Base-by-base conservation (phyloP, 2,797 vertebrate genomes). In the Typhlichthys subterraneus region DNA sequence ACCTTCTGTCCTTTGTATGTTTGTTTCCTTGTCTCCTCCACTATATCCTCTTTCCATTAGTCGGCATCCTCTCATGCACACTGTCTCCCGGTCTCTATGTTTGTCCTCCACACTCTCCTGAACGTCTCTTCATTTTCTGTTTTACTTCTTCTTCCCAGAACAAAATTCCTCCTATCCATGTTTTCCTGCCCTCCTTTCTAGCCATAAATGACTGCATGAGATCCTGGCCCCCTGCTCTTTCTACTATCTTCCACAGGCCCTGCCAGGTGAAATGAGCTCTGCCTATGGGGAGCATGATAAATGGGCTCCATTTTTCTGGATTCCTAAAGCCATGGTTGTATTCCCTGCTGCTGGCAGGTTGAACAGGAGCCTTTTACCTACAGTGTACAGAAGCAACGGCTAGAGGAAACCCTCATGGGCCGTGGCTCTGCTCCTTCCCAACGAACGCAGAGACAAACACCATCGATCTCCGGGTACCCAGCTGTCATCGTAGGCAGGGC, bases 291-390 rank as follows among this genome's bases (percentile, higher is more conserved):
- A 73, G 68, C 52, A 63, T 67, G 64, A 82, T 78, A 59, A 77
- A 84, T 83, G 69, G 60, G 65, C 55, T 69, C 53, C 48, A 76
- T 85, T 83, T 77, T 63, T 45, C 31, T 8, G 46, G 55, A 60
- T 54, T 64, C 62, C 63, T 33, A n/a, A 65, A 72, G 73, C 66
- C 70, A 62, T 47, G 7, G 53, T 52, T 65, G 63, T 63, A 72
- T 73, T 69, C 58, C 11, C 12, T 50, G 17, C 45, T 63, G 33
- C 29, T 59, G 70, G 59, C 70, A 55, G 19, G 6, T 62, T 62
- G 31, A 69, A 53, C 1, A 38, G 29, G 33, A 49, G 65, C 50
- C 65, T 80, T 76, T 86, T 69, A 75, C 73, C 61, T 73, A 17
- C 1, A 33, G 42, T 31, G 59, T 58, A 69, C 71, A 61, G 50